Conservation (phyloP, 1,140 invertebrate genomes). For the Temnothorax nylanderi region DNA sequence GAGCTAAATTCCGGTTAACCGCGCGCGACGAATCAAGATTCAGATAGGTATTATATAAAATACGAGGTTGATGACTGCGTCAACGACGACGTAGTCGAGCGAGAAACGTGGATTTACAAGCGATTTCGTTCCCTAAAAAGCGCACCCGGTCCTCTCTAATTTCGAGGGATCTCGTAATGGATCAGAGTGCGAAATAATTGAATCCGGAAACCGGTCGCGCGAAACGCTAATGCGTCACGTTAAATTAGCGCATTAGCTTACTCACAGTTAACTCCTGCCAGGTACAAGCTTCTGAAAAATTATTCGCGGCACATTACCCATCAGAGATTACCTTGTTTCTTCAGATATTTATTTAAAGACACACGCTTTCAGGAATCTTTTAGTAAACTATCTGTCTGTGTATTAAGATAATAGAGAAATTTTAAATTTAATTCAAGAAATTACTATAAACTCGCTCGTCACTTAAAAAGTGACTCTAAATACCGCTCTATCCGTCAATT, state of each 20-base stretch:
- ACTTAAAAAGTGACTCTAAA: background rate
- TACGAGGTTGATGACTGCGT: no score
- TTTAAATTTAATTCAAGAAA: background rate
- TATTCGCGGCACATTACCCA: background rate
- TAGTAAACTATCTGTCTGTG: background rate
- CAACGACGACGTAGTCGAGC: background rate
- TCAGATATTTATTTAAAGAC: background rate
- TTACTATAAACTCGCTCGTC: background rate
- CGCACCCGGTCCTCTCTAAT: background rate
- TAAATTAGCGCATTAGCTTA: constrained; percentile 21
- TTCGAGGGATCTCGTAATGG: background rate
- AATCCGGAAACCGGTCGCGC: background rate
- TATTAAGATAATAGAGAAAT: background rate
- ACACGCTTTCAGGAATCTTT: background rate
- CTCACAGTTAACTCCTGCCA: background rate
- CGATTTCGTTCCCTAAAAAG: constrained; percentile 16
- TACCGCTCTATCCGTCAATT: background rate
- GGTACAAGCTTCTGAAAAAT: constrained; percentile 20
- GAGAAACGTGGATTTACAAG: constrained; percentile 25
- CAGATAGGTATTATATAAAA: background rate
- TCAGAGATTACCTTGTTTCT: background rate
- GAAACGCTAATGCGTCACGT: background rate
- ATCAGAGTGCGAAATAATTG: background rate
- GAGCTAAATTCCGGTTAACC: constrained; percentile 42
- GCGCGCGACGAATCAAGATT: constrained; percentile 27